Percentiles rank a stretch among this genome's conserved stretches.
Conservation (phyloP, 2,113 vertebrate genomes). For the Cynoglossus semilaevis region DNA sequence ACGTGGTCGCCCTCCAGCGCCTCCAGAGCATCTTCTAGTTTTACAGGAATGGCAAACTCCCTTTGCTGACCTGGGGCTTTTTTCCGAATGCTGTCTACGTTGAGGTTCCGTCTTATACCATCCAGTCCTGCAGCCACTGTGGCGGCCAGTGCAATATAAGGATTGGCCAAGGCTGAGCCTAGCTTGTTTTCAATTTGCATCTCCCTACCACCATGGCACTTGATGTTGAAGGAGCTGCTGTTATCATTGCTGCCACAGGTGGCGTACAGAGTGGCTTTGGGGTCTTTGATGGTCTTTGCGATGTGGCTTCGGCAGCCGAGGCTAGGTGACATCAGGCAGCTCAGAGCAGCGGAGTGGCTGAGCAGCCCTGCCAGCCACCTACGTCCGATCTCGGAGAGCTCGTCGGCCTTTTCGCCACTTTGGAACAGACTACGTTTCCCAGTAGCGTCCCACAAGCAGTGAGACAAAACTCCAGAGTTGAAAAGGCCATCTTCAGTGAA, state of each 20-base stretch:
- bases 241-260: slow-evolving; percentile 88
- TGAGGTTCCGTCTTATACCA: slow-evolving; percentile 78
- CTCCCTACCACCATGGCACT: slow-evolving; percentile 83
- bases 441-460: slow-evolving; percentile 86
- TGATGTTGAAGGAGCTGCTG: slow-evolving; percentile 87
- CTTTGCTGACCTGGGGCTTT: slow-evolving; percentile 68
- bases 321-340: slow-evolving; percentile 88
- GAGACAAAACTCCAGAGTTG: slow-evolving; percentile 85
- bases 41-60: slow-evolving; percentile 78
- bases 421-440: slow-evolving; percentile 83
- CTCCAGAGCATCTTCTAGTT: slow-evolving; percentile 86
- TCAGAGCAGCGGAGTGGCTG: slow-evolving; percentile 86
- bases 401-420: slow-evolving; percentile 57
- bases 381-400: slow-evolving; percentile 80
- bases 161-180: slow-evolving; percentile 89
- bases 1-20: slow-evolving; percentile 80
- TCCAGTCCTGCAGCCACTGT: slow-evolving; percentile 89
- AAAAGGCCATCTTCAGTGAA: slow-evolving; percentile 84
- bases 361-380: slow-evolving; percentile 88
- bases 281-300: slow-evolving; percentile 79
- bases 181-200: slow-evolving; percentile 86
- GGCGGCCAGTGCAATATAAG: slow-evolving; percentile 88
- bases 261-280: slow-evolving; percentile 76
- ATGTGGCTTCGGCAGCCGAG: slow-evolving; percentile 81
- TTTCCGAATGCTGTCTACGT: slow-evolving; percentile 52